Evolutionary conservation across 2,888 invertebrate species (phyloP).

Genomic region (Epistrophella euchroma): DNA sequence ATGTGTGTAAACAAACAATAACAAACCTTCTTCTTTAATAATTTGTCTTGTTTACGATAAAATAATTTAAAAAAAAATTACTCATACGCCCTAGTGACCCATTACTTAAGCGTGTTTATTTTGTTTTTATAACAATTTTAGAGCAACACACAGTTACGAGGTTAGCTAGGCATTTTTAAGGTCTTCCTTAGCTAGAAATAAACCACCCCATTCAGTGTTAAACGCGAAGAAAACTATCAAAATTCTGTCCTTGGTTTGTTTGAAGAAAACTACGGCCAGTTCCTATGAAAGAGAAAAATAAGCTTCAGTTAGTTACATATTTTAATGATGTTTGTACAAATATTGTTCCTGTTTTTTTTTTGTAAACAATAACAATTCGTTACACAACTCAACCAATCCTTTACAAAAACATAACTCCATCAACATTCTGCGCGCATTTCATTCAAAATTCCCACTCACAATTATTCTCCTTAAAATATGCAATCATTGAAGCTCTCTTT

Average conservation of each 20-base stretch:
- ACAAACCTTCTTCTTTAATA: no score
- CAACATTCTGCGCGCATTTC: constrained; percentile 23
- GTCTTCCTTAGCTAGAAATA: not conserved
- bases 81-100: constrained; percentile 17
- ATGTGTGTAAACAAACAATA: no score
- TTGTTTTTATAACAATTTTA: not conserved
- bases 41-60: not conserved
- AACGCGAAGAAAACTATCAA: not conserved
- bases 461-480: constrained; percentile 40
- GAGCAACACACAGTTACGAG: not conserved
- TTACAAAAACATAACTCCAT: not conserved
- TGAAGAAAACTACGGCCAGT: not conserved
- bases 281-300: no score
- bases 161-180: not conserved
- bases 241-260: not conserved
- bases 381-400: not conserved
- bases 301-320: no score
- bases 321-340: no score
- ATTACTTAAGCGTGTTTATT: not conserved
- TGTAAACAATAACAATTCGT: not conserved
- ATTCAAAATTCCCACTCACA: constrained; percentile 11
- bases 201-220: no score
- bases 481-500: constrained; percentile 10
- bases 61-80: constrained; percentile 6
- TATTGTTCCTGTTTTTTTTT: no score